These are phyloP conservation scores for Drosophila burlai DNA, from an alignment of 1,140 invertebrate species.

Conservation along the genomic window DNA sequence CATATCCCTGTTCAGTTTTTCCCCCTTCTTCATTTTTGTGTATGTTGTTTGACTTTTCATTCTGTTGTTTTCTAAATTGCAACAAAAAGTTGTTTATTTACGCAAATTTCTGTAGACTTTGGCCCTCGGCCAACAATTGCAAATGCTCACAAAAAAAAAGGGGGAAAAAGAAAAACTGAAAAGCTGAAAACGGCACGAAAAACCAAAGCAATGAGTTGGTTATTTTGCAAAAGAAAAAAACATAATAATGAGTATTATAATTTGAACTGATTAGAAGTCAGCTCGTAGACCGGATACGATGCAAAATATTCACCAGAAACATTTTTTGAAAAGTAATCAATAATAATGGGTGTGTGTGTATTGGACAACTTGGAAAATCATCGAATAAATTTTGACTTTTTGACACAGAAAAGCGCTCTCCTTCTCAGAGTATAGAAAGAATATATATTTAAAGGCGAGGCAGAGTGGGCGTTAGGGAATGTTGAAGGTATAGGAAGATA, in stretches of 20 bases:
- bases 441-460: conserved; percentile 6
- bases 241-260: conserved; percentile 20
- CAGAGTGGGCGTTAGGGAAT: conserved; percentile 40
- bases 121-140: conserved; percentile 63
- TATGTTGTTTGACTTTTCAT: conserved; percentile 32
- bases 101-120: conserved; percentile 81
- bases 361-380: conserved; percentile 8
- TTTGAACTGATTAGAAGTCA: conserved; percentile 22
- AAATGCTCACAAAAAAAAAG: conserved; percentile 36
- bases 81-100: conserved; percentile 81
- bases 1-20: conserved; percentile 6
- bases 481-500: conserved; percentile 37
- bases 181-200: conserved; percentile 40
- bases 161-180: conserved; percentile 20
- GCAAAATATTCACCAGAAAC: conserved; percentile 45
- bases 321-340: conserved; percentile 36
- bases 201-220: conserved; percentile 19
- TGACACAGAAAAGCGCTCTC: conserved; percentile 27
- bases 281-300: conserved; percentile 18
- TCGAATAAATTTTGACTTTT: conserved; percentile 37
- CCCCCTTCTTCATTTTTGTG: neutral
- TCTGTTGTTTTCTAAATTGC: conserved; percentile 62
- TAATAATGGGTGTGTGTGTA: conserved; percentile 1
- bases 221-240: conserved; percentile 16
- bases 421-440: neutral